These are phyloP conservation scores for Amphiduros pacificus DNA, from an alignment of 2,888 invertebrate genomes.

Conservation along the genomic window DNA sequence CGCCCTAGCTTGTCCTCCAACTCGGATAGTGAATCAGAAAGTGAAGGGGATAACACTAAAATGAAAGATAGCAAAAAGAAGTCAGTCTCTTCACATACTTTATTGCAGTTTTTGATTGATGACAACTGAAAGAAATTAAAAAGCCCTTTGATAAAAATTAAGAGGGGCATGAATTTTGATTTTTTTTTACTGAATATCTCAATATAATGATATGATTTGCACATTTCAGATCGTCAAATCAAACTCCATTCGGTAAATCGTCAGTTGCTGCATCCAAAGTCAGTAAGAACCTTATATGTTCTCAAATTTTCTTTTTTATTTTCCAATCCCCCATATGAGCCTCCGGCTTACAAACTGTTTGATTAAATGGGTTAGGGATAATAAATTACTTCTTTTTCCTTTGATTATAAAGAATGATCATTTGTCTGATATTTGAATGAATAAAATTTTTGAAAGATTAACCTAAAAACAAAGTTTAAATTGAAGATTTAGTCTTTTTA, in stretches of 20 bases:
- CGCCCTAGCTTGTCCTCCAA: slow-evolving; percentile 43
- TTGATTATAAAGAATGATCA: no score
- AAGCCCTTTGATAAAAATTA: background rate
- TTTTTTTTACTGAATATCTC: background rate
- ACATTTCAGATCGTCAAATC: background rate
- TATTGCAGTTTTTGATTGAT: background rate
- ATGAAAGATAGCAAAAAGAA: background rate
- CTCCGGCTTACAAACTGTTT: no score
- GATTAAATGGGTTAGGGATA: no score
- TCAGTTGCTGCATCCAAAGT: slow-evolving; percentile 85
- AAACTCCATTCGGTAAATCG: slow-evolving; percentile 65
- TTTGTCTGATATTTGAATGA: no score
- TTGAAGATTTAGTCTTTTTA: no score
- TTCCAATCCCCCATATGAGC: no score
- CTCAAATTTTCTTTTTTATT: no score
- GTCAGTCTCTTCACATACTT: background rate
- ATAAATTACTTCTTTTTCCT: no score
- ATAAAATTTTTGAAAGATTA: no score
- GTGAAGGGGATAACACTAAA: background rate
- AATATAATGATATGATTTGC: background rate
- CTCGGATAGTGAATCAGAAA: background rate
- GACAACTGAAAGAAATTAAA: background rate
- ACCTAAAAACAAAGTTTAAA: no score
- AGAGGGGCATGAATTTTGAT: background rate
- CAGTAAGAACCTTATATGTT: slow-evolving; percentile 84